These are phyloP conservation scores for Drosophila baimaii DNA, from an alignment of 1,140 invertebrate species.

Conservation along the genomic window DNA sequence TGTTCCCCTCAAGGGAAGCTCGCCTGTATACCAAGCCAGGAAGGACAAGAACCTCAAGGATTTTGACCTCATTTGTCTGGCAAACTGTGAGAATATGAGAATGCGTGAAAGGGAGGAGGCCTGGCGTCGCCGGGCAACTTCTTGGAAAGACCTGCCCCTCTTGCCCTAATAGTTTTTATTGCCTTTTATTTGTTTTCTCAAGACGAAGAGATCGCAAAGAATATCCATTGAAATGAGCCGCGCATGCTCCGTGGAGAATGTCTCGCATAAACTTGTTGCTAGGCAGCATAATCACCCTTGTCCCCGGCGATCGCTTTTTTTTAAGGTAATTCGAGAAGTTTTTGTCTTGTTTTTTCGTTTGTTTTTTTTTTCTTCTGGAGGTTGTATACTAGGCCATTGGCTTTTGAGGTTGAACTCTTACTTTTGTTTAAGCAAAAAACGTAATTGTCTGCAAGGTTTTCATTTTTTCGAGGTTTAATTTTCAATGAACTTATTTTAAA, in stretches of 20 bases:
- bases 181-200: constrained; percentile 57
- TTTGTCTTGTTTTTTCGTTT: constrained; percentile 19
- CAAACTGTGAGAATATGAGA: constrained; percentile 42
- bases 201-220: constrained; percentile 18
- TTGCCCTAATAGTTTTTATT: constrained; percentile 56
- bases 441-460: constrained; percentile 35
- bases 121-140: constrained; percentile 55
- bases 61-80: constrained; percentile 78
- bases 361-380: constrained; percentile 5
- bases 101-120: constrained; percentile 7
- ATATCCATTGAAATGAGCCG: constrained; percentile 38
- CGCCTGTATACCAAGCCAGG: constrained; percentile 24
- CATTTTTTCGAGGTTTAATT: constrained; percentile 29
- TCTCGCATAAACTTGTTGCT: constrained; percentile 51
- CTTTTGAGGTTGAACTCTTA: constrained; percentile 67
- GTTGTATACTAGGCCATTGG: constrained; percentile 72
- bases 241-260: constrained; percentile 30
- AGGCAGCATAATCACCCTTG: constrained; percentile 24
- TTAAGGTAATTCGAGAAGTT: constrained; percentile 63
- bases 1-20: neutral
- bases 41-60: constrained; percentile 84
- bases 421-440: constrained; percentile 52
- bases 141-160: constrained; percentile 66
- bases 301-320: constrained; percentile 23
- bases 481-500: constrained; percentile 38